These are phyloP conservation scores for Ommatoiulus sabulosus DNA, from an alignment of 2,888 invertebrate species.

Conservation along the genomic window DNA sequence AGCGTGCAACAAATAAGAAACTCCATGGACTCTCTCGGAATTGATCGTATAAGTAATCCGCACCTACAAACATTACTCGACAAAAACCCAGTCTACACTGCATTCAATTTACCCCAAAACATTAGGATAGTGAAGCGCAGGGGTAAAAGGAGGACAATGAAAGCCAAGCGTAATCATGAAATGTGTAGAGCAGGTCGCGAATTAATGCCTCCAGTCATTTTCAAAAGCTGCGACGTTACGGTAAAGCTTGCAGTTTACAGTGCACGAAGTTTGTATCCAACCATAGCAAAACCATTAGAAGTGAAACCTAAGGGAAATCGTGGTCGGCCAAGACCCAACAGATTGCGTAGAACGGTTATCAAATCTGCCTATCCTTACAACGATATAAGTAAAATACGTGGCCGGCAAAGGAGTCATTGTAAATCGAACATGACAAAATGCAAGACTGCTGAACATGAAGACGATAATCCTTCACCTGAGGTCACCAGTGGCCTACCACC, in stretches of 20 bases:
- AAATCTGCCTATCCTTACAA: neutral
- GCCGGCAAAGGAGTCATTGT: neutral
- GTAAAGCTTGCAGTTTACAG: neutral
- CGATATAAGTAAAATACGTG: neutral
- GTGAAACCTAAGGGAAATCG: neutral
- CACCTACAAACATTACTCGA: neutral
- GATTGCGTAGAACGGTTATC: neutral
- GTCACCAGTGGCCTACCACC: neutral
- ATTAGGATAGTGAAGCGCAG: neutral
- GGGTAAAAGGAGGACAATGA: neutral
- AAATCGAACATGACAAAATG: neutral
- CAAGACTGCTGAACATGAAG: neutral
- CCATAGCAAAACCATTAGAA: neutral
- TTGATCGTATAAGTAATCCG: neutral
- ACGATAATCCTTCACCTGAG: neutral
- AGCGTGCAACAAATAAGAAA: constrained; percentile 16
- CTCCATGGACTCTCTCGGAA: neutral
- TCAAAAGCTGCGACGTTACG: neutral
- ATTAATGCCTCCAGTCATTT: neutral
- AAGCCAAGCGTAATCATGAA: neutral
- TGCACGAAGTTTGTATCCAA: neutral
- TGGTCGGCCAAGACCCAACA: neutral
- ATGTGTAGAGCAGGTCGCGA: neutral
- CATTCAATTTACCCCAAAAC: neutral
- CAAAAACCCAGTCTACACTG: neutral